Evolutionary conservation across 2,888 invertebrate species (phyloP).

Genomic region (Platycheirus rosarum): DNA sequence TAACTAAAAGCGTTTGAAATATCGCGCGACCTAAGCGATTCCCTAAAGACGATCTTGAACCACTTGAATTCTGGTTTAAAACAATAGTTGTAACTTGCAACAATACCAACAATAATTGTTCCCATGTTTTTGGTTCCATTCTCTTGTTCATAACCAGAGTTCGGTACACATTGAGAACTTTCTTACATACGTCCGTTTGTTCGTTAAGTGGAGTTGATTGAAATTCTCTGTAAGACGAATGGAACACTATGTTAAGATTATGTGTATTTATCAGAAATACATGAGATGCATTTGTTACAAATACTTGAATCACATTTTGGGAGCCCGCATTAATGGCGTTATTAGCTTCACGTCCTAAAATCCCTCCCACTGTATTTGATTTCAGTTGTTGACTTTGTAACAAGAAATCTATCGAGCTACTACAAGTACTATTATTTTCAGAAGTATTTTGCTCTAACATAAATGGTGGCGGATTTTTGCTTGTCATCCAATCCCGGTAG

Average conservation of each 20-base stretch:
- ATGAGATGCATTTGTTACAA: constrained; percentile 97
- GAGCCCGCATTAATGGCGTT: constrained; percentile 90
- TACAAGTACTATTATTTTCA: constrained; percentile 49
- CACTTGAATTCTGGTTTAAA: constrained; percentile 90
- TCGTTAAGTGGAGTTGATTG: constrained; percentile 91
- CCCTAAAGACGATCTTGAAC: constrained; percentile 86
- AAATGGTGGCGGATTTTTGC: constrained; percentile 90
- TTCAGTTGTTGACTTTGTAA: constrained; percentile 85
- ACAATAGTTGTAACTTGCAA: constrained; percentile 96
- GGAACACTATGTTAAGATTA: constrained; percentile 84
- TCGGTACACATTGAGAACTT: constrained; percentile 97
- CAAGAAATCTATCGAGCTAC: constrained; percentile 41
- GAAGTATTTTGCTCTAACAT: constrained; percentile 88
- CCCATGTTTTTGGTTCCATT: constrained; percentile 97
- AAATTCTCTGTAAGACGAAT: constrained; percentile 84
- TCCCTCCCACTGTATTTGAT: constrained; percentile 94
- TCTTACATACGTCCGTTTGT: constrained; percentile 97
- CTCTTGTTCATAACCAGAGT: constrained; percentile 98
- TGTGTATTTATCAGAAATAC: constrained; percentile 90
- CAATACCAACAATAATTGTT: constrained; percentile 92
- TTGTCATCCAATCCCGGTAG: constrained; percentile 97
- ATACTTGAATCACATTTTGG: constrained; percentile 86
- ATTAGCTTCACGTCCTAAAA: constrained; percentile 91
- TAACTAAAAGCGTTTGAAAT: constrained; percentile 97
- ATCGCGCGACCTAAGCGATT: constrained; percentile 93